These are phyloP conservation scores for Leuctra nigra DNA, from an alignment of 2,888 invertebrate species.

Conservation along the genomic window DNA sequence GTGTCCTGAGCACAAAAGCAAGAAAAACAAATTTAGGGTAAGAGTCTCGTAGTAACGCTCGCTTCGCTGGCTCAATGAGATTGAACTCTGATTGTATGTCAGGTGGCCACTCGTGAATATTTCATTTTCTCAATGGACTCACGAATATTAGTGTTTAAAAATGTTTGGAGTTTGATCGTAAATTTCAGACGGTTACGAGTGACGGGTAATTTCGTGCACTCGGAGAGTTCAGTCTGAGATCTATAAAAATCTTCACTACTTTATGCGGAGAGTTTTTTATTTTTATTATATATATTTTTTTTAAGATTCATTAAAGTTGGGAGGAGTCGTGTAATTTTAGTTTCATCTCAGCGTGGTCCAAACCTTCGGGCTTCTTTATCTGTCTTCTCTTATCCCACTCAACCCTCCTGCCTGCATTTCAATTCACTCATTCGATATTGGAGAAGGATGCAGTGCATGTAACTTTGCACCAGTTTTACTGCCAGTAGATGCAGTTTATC, in stretches of 20 bases:
- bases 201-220: background rate
- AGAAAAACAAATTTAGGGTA: background rate
- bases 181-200: slow-evolving; percentile 1
- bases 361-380: background rate
- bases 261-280: background rate
- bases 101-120: background rate
- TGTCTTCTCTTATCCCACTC: no score
- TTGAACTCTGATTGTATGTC: background rate
- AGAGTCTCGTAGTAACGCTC: no score
- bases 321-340: slow-evolving; percentile 13
- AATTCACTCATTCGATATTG: no score
- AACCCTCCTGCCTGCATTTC: no score
- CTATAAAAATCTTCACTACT: slow-evolving; percentile 8
- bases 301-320: slow-evolving; percentile 13
- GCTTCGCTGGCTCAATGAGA: no score
- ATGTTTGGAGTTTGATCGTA: background rate
- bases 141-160: slow-evolving; percentile 1
- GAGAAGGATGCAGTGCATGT: no score
- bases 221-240: background rate
- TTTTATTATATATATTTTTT: background rate
- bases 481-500: no score
- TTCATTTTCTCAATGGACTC: background rate
- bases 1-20: no score
- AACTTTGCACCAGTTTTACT: no score
- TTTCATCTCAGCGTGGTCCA: background rate